These are phyloP conservation scores for Drosophila nigricruria DNA, from an alignment of 2,888 invertebrate species.

Conservation along the genomic window DNA sequence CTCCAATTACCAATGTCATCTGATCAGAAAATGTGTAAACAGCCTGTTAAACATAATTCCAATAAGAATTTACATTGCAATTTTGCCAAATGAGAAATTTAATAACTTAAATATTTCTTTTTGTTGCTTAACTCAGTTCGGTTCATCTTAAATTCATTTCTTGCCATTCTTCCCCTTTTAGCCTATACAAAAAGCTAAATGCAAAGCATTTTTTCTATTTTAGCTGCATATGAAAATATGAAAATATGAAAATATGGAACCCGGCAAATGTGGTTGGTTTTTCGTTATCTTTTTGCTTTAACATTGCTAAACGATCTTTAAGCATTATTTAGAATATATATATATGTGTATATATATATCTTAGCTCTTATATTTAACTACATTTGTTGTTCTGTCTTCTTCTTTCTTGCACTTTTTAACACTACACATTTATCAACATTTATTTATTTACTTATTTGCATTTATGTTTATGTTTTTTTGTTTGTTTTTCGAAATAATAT, in stretches of 20 bases:
- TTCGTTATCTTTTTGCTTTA: background rate
- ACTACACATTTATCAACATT: slow-evolving; percentile 81
- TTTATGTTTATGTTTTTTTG: slow-evolving; percentile 42
- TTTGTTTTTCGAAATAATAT: slow-evolving; percentile 35
- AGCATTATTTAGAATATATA: slow-evolving; percentile 57
- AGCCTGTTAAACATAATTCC: background rate
- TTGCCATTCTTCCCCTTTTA: slow-evolving; percentile 17
- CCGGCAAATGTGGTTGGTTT: slow-evolving; percentile 26
- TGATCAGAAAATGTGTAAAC: background rate
- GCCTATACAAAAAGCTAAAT: slow-evolving; percentile 48
- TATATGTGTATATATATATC: slow-evolving; percentile 27
- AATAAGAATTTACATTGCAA: background rate
- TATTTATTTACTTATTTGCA: slow-evolving; percentile 56
- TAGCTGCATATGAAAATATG: slow-evolving; percentile 61
- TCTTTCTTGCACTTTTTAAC: slow-evolving; percentile 59
- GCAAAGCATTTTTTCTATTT: slow-evolving; percentile 51
- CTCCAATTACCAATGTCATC: background rate
- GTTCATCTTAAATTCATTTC: slow-evolving; percentile 28
- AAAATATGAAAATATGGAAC: slow-evolving; percentile 61
- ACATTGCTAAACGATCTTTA: slow-evolving; percentile 46
- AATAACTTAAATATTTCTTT: background rate
- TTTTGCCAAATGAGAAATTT: background rate
- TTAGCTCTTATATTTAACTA: slow-evolving; percentile 53
- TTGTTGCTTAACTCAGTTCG: slow-evolving; percentile 43
- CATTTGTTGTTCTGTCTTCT: slow-evolving; percentile 32